A percentile compares a stretch with the other conserved stretches of the same genome.
Evolutionary conservation across 2,797 vertebrate species (phyloP).

Genomic region (Cyclura pinguis): DNA sequence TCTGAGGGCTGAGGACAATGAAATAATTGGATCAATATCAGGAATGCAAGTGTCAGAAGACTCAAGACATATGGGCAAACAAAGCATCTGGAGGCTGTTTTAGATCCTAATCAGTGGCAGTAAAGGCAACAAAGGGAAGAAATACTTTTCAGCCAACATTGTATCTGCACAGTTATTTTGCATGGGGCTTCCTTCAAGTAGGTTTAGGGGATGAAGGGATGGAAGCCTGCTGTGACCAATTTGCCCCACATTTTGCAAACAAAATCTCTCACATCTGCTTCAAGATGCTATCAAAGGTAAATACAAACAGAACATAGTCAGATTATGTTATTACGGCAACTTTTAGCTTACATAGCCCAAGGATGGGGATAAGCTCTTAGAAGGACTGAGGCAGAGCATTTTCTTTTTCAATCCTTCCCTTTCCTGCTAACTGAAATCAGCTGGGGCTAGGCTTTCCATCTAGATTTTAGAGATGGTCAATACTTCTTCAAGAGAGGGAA

Average conservation of each 20-base stretch:
- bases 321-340: not conserved
- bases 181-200: not conserved
- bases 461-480: not conserved
- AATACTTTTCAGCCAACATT: not conserved
- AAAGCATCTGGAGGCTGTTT: not conserved
- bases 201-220: not conserved
- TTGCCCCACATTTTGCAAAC: not conserved
- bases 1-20: not conserved
- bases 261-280: not conserved
- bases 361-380: not conserved
- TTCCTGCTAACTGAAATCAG: not conserved
- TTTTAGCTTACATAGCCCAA: not conserved
- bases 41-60: not conserved
- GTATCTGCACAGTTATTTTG: not conserved
- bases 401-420: not conserved
- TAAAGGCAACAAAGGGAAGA: not conserved
- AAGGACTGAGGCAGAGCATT: not conserved
- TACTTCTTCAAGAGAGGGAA: not conserved
- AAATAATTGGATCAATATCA: not conserved
- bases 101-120: not conserved
- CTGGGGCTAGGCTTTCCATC: not conserved
- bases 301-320: not conserved
- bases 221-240: not conserved
- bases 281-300: not conserved
- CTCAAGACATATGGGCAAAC: not conserved